These are phyloP conservation scores for Crocodylus rhombifer DNA, from an alignment of 2,797 vertebrate genomes.

Conservation along the genomic window DNA sequence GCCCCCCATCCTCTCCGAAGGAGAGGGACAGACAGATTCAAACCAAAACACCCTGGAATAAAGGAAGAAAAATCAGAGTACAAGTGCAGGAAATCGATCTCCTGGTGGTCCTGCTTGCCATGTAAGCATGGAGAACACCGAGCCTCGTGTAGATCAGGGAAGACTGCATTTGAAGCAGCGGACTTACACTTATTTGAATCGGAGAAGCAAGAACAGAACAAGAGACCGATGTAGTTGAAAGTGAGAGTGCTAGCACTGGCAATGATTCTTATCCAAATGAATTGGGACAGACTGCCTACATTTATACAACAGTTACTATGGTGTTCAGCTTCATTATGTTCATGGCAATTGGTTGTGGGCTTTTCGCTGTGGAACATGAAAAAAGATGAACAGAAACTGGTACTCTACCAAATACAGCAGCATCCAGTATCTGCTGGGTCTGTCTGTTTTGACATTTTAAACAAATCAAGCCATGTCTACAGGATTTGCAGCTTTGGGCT, in stretches of 20 bases:
- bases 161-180: neutral
- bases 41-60: constrained; percentile 45
- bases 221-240: constrained; percentile 13
- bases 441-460: constrained; percentile 26
- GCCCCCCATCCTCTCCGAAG: constrained; percentile 45
- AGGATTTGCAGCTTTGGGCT: neutral
- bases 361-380: constrained; percentile 1
- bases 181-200: accelerated
- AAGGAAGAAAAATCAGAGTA: constrained; percentile 25
- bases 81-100: constrained; percentile 21
- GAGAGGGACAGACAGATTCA: neutral
- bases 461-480: constrained; percentile 25
- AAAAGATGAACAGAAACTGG: neutral
- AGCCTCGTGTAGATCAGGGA: neutral
- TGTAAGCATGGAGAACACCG: constrained; percentile 6
- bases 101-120: neutral
- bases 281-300: constrained; percentile 30
- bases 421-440: neutral
- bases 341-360: constrained; percentile 3
- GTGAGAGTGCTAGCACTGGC: constrained; percentile 11
- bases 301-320: constrained; percentile 41
- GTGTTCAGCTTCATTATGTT: constrained; percentile 2
- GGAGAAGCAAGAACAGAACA: neutral
- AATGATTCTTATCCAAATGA: constrained; percentile 9
- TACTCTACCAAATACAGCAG: neutral